Evolutionary conservation across 2,888 invertebrate species (phyloP).

Genomic region (Pammene fasciana): DNA sequence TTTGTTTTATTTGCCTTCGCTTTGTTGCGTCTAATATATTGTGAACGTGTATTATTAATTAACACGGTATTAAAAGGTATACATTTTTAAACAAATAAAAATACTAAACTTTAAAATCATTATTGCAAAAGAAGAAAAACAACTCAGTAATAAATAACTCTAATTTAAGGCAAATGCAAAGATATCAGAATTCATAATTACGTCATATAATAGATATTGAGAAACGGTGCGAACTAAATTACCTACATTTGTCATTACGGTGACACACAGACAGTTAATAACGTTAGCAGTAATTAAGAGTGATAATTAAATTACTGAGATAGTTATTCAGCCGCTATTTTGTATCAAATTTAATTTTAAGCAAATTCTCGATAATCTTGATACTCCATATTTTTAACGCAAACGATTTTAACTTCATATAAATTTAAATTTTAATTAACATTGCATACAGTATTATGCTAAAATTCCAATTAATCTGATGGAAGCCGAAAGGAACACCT

Average conservation of each 20-base stretch:
- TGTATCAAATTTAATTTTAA: not conserved
- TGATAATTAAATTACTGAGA: not conserved
- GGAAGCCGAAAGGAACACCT: slow-evolving; percentile 9
- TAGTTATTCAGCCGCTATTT: not conserved
- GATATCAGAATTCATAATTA: too few species aligned
- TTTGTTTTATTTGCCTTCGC: slow-evolving; percentile 13
- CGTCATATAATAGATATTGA: too few species aligned
- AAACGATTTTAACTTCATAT: not conserved
- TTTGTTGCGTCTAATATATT: not conserved
- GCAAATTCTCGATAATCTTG: not conserved
- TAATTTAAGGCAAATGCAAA: too few species aligned
- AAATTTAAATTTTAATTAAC: slow-evolving; percentile 11
- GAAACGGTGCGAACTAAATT: too few species aligned
- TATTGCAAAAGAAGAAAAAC: too few species aligned
- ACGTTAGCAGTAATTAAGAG: not conserved
- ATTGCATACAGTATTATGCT: slow-evolving; percentile 16
- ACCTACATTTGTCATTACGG: too few species aligned
- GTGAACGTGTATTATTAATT: too few species aligned
- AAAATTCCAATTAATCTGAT: slow-evolving; percentile 33
- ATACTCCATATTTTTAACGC: not conserved
- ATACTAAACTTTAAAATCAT: too few species aligned
- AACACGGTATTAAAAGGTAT: too few species aligned
- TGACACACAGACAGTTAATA: too few species aligned
- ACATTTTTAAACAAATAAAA: too few species aligned
- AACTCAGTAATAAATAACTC: too few species aligned